phyloP scores from a whole-genome alignment of 2,113 vertebrate genomes.

The Neofelis nebulosa region DNA sequence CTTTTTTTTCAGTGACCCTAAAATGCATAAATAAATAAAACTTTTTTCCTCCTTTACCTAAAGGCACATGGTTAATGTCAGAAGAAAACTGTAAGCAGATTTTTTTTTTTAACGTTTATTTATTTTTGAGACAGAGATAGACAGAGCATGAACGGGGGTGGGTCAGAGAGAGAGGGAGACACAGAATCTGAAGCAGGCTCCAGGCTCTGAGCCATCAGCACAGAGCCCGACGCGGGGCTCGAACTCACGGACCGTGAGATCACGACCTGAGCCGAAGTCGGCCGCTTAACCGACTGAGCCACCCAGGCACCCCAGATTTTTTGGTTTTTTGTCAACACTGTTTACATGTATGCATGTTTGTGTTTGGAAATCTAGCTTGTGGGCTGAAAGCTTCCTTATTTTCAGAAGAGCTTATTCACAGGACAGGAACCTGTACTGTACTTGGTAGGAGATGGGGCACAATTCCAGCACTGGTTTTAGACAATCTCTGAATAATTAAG shows the following conservation, averaged over 20 bases:
- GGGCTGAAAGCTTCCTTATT: not conserved
- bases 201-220: too few relatives aligned
- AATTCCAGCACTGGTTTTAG: not conserved
- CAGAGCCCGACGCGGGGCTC: too few relatives aligned
- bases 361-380: slow-evolving; percentile 2
- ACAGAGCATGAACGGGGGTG: too few relatives aligned
- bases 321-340: not conserved
- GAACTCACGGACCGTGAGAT: too few relatives aligned
- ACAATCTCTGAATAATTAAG: not conserved
- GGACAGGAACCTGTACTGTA: not conserved
- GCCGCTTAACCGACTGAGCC: too few relatives aligned
- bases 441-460: not conserved
- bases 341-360: not conserved
- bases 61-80: not conserved
- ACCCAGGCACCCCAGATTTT: not conserved
- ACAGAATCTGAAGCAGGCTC: too few relatives aligned
- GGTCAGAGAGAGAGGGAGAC: too few relatives aligned
- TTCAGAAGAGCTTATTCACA: not conserved
- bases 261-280: too few relatives aligned
- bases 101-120: not conserved
- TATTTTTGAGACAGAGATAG: too few relatives aligned
- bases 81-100: not conserved
- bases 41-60: not conserved
- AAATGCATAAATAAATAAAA: not conserved
- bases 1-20: slow-evolving; percentile 11